These are phyloP conservation scores for Gallinago media DNA, from an alignment of 2,113 vertebrate species.

Conservation along the genomic window DNA sequence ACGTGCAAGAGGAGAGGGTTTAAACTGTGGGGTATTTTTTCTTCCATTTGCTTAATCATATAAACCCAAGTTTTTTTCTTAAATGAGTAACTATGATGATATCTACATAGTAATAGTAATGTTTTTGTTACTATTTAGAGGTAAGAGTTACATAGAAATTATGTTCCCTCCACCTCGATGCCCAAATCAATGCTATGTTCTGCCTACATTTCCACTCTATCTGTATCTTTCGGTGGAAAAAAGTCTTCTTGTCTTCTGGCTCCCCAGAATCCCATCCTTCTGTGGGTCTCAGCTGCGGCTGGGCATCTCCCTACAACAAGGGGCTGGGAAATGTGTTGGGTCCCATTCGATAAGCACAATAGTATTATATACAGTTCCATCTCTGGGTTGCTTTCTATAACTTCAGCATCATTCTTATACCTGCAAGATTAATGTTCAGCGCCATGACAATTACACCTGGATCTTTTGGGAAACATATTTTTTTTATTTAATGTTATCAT, in stretches of 20 bases:
- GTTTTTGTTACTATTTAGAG: not conserved
- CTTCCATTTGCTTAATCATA: not conserved
- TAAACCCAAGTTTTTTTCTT: not conserved
- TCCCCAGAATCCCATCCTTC: not conserved
- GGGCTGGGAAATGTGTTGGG: fast-evolving
- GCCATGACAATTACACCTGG: not conserved
- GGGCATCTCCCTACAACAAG: not conserved
- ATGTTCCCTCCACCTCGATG: fast-evolving
- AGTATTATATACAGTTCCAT: not conserved
- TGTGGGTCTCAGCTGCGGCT: not conserved
- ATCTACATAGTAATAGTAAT: not conserved
- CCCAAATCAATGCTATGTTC: not conserved
- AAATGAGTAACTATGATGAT: not conserved
- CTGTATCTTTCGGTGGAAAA: no score
- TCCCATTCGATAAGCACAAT: fast-evolving
- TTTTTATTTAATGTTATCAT: not conserved
- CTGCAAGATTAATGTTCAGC: not conserved
- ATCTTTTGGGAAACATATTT: not conserved
- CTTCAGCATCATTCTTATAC: not conserved
- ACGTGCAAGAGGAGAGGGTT: not conserved
- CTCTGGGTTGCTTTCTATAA: not conserved
- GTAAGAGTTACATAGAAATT: not conserved
- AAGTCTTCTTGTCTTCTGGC: not conserved
- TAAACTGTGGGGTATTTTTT: not conserved
- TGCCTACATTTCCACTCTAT: not conserved